Conservation (phyloP, 2,113 vertebrate genomes). For the Bagarius yarrelli region DNA sequence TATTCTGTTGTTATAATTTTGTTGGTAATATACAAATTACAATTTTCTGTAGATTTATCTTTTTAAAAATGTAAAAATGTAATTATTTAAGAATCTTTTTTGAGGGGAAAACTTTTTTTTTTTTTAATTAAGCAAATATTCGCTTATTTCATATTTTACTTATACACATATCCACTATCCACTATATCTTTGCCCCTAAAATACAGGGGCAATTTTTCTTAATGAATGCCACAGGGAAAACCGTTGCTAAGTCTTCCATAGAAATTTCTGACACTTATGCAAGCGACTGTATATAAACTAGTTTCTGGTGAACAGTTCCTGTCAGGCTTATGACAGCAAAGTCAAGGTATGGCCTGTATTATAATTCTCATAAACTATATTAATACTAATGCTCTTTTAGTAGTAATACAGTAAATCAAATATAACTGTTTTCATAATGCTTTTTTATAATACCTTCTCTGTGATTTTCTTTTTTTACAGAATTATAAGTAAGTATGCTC, state of each 20-base stretch:
- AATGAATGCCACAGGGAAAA: slow-evolving; percentile 32
- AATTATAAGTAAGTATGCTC: slow-evolving; percentile 16
- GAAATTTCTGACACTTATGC: slow-evolving; percentile 5
- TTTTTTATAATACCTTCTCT: background rate
- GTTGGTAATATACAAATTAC: too few species aligned
- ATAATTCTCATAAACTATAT: background rate
- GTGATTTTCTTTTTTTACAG: slow-evolving; percentile 27
- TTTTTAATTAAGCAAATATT: background rate
- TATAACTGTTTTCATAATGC: background rate
- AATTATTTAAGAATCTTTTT: too few species aligned
- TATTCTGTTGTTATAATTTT: too few species aligned
- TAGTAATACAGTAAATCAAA: background rate
- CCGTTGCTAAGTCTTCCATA: slow-evolving; percentile 11
- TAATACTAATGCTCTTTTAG: background rate
- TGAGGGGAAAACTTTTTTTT: too few species aligned
- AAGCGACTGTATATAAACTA: slow-evolving; percentile 15
- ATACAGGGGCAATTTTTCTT: background rate
- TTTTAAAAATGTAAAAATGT: too few species aligned
- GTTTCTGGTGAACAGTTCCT: background rate
- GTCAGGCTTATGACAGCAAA: slow-evolving; percentile 7
- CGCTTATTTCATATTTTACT: background rate
- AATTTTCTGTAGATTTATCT: too few species aligned
- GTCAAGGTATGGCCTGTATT: slow-evolving; percentile 19
- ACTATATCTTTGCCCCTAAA: background rate
- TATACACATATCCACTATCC: background rate